A percentile compares a stretch with the other conserved stretches of the same genome.
Evolutionary conservation across 2,797 vertebrate genomes (phyloP).

Genomic region (Miichthys miiuy): DNA sequence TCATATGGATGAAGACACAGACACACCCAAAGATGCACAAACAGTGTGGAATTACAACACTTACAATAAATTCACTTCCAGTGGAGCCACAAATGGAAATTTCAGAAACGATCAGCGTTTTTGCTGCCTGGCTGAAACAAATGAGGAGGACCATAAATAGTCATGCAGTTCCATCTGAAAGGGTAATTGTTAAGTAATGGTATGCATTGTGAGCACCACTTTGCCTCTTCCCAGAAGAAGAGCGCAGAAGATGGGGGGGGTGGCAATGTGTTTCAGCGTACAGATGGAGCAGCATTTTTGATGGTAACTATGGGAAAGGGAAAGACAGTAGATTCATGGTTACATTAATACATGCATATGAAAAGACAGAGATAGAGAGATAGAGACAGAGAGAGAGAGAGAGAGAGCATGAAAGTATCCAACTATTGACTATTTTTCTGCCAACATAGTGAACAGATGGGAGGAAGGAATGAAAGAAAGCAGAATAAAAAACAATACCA

Average conservation of each 20-base stretch:
- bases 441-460: conserved; percentile 1
- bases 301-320: conserved; percentile 23
- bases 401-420: neutral
- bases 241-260: neutral
- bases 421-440: conserved; percentile 19
- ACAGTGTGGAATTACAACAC: conserved; percentile 47
- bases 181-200: conserved; percentile 81
- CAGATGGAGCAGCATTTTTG: conserved; percentile 26
- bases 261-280: conserved; percentile 24
- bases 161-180: conserved; percentile 73
- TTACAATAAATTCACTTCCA: conserved; percentile 65
- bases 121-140: conserved; percentile 70
- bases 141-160: conserved; percentile 74
- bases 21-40: conserved; percentile 30
- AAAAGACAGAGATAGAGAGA: neutral
- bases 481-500: neutral
- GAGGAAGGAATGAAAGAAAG: neutral
- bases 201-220: conserved; percentile 69
- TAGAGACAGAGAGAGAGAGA: neutral
- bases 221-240: conserved; percentile 60
- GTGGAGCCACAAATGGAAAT: conserved; percentile 62
- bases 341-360: conserved; percentile 20
- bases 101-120: conserved; percentile 68
- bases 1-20: neutral
- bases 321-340: conserved; percentile 24